phyloP scores from a whole-genome alignment of 2,888 invertebrate species.

The Leptinotarsa tumamoca region DNA sequence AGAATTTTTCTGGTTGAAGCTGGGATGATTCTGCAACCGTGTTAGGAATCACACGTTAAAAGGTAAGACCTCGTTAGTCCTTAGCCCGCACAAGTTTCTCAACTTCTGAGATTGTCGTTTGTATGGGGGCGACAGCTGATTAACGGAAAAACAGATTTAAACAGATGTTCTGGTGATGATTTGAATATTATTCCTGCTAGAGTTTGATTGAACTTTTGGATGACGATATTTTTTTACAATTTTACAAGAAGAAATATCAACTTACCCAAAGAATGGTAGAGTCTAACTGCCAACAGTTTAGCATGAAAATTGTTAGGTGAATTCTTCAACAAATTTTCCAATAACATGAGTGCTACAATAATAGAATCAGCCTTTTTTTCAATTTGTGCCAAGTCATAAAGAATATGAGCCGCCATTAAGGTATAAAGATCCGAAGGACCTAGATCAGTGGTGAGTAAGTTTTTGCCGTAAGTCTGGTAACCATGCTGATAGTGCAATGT shows the following conservation, averaged over 20 bases:
- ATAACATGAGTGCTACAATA: conserved; percentile 75
- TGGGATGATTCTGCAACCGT: too few relatives aligned
- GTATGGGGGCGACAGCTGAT: too few relatives aligned
- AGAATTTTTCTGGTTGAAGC: too few relatives aligned
- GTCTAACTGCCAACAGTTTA: conserved; percentile 84
- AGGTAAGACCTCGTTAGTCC: too few relatives aligned
- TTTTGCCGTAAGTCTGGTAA: conserved; percentile 69
- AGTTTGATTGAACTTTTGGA: too few relatives aligned
- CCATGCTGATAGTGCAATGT: conserved; percentile 77
- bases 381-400: conserved; percentile 71
- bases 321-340: conserved; percentile 79
- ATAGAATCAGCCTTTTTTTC: conserved; percentile 71
- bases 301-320: conserved; percentile 92
- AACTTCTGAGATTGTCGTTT: too few relatives aligned
- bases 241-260: neutral
- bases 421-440: conserved; percentile 85
- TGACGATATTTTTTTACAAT: too few relatives aligned
- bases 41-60: too few relatives aligned
- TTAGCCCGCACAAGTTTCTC: too few relatives aligned
- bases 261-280: conserved; percentile 81
- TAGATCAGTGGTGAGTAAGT: conserved; percentile 77
- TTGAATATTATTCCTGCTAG: too few relatives aligned
- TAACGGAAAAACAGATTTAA: too few relatives aligned
- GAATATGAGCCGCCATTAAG: conserved; percentile 80
- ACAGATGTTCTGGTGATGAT: too few relatives aligned